Percentiles rank a stretch among this genome's conserved stretches.
These are phyloP conservation scores for Macrophya annulata DNA, from an alignment of 2,888 invertebrate species.

Conservation along the genomic window DNA sequence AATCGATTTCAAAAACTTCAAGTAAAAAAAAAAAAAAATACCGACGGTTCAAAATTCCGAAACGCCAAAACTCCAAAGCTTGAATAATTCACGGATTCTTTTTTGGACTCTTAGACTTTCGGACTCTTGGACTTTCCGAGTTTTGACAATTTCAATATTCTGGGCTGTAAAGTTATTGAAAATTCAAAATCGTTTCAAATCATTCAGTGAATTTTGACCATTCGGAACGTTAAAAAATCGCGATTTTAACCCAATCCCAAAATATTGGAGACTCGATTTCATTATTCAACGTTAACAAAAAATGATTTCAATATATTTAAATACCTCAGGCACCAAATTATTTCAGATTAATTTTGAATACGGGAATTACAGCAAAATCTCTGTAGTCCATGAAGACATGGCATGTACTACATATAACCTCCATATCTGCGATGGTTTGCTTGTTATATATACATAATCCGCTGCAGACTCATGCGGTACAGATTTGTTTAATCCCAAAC, in stretches of 20 bases:
- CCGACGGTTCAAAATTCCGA: no score
- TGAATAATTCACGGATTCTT: no score
- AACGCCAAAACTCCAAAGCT: no score
- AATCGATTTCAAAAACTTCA: no score
- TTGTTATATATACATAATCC: constrained; percentile 1
- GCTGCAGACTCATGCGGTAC: background rate
- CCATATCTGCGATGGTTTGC: background rate
- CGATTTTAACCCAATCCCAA: background rate
- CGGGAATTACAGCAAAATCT: background rate
- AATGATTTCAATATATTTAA: background rate
- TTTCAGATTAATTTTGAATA: background rate
- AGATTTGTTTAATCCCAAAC: constrained; percentile 7
- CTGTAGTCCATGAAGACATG: background rate
- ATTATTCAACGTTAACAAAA: background rate
- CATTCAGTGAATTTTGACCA: no score
- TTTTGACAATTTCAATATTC: no score
- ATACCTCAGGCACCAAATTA: background rate
- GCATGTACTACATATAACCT: background rate
- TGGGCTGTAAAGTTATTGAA: no score
- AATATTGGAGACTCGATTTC: background rate
- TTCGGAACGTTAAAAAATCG: no score
- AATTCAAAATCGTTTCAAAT: no score
- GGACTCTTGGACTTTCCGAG: no score
- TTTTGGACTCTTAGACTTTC: no score
- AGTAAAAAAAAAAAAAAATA: no score